Conservation (phyloP, 23 tunicate species). For the Halocynthia roretzi region DNA sequence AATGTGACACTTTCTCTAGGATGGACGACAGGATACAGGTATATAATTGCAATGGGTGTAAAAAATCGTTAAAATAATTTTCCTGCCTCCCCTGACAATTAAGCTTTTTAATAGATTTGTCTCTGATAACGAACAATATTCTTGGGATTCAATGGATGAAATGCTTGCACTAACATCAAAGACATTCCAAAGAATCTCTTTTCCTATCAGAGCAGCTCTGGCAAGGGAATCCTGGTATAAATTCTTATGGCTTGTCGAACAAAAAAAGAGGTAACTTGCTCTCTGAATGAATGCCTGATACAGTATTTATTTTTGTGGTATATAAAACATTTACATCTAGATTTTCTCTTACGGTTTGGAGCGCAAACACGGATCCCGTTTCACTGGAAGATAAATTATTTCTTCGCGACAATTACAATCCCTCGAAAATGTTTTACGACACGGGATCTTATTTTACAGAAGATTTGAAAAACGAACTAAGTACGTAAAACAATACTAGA, state of each 20-base stretch:
- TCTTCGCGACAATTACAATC: constrained; percentile 52
- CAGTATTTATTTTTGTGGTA: too few relatives aligned
- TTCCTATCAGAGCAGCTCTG: constrained; percentile 54
- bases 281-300: too few relatives aligned
- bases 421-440: constrained; percentile 60
- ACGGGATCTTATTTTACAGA: constrained; percentile 15
- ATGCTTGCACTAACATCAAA: constrained; percentile 28
- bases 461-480: constrained; percentile 23
- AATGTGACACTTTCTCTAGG: constrained; percentile 74
- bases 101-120: constrained; percentile 1
- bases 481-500: constrained; percentile 11
- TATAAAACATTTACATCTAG: constrained; percentile 2
- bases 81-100: not conserved
- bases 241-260: constrained; percentile 77
- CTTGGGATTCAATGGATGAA: constrained; percentile 86
- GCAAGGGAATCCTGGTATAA: constrained; percentile 62
- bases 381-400: constrained; percentile 45
- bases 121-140: constrained; percentile 23
- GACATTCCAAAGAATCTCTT: constrained; percentile 46
- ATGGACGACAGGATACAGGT: constrained; percentile 74
- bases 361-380: constrained; percentile 34
- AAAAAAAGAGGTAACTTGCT: constrained; percentile 42
- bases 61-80: not conserved
- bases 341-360: constrained; percentile 61
- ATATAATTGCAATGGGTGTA: constrained; percentile 1